Evolutionary conservation across 2,113 vertebrate species (phyloP).

Genomic region (Bos indicus): DNA sequence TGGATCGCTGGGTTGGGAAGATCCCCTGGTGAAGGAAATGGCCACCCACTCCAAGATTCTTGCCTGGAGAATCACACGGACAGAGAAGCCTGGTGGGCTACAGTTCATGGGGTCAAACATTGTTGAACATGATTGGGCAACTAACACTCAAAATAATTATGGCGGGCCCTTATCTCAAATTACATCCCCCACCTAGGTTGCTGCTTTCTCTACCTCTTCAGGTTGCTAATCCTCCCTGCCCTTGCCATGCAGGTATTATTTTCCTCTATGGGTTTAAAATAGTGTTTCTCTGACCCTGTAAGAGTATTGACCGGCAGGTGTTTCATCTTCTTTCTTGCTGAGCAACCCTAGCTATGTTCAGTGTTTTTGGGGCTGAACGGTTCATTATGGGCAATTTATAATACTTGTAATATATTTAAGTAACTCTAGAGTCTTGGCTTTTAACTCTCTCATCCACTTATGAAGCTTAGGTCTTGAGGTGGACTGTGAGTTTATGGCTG

Average conservation of each 20-base stretch:
- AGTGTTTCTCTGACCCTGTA: background rate
- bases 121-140: background rate
- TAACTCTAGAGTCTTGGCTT: slow-evolving; percentile 66
- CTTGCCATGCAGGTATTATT: background rate
- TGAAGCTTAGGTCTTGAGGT: slow-evolving; percentile 56
- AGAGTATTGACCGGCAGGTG: background rate
- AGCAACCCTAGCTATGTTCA: background rate
- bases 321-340: background rate
- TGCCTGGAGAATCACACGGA: background rate
- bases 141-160: background rate
- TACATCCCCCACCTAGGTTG: background rate
- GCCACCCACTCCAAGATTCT: background rate
- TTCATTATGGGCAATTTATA: slow-evolving; percentile 6
- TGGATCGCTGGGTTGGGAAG: background rate
- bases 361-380: slow-evolving; percentile 15
- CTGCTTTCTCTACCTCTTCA: background rate
- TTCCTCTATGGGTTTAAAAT: background rate
- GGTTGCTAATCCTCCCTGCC: background rate
- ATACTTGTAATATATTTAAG: slow-evolving; percentile 68
- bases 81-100: background rate
- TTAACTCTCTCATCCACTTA: slow-evolving; percentile 63
- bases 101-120: background rate
- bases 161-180: background rate
- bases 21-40: background rate
- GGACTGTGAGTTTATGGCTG: slow-evolving; percentile 51